These are phyloP conservation scores for Agelastica alni DNA, from an alignment of 2,888 invertebrate species.

Conservation along the genomic window DNA sequence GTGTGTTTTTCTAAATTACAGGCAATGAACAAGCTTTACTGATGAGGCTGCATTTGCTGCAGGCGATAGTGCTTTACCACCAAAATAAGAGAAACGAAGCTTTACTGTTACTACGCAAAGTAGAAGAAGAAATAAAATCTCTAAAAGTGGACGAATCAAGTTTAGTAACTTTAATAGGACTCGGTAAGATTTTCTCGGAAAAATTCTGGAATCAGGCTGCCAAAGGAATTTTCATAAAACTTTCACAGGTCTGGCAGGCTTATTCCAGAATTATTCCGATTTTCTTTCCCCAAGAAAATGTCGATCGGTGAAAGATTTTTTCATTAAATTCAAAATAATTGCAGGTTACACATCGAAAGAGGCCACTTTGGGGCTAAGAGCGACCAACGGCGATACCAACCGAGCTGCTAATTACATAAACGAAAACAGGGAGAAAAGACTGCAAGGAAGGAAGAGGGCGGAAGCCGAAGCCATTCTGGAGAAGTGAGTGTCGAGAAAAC, in stretches of 20 bases:
- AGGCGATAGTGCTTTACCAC: conserved; percentile 79
- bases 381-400: conserved; percentile 63
- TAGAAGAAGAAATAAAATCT: conserved; percentile 66
- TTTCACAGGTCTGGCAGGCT: no score
- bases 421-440: conserved; percentile 60
- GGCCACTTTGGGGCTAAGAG: conserved; percentile 72
- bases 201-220: no score
- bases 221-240: no score
- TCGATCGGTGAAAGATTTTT: no score
- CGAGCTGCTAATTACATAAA: conserved; percentile 69
- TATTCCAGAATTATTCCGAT: no score
- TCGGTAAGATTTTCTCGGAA: conserved; percentile 63
- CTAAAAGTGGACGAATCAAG: conserved; percentile 66
- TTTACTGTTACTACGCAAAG: conserved; percentile 62
- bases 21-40: conserved; percentile 75
- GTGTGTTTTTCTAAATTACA: no score
- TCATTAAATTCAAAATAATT: no score
- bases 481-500: conserved; percentile 40
- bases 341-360: conserved; percentile 69
- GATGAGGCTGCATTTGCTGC: conserved; percentile 77
- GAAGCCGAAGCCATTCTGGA: conserved; percentile 57
- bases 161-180: conserved; percentile 60
- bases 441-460: conserved; percentile 59
- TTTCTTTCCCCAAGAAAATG: no score
- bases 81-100: conserved; percentile 72